Percentiles rank a stretch among this genome's conserved stretches.
These are phyloP conservation scores for Monochamus alternatus DNA, from an alignment of 2,888 invertebrate genomes.

Conservation along the genomic window DNA sequence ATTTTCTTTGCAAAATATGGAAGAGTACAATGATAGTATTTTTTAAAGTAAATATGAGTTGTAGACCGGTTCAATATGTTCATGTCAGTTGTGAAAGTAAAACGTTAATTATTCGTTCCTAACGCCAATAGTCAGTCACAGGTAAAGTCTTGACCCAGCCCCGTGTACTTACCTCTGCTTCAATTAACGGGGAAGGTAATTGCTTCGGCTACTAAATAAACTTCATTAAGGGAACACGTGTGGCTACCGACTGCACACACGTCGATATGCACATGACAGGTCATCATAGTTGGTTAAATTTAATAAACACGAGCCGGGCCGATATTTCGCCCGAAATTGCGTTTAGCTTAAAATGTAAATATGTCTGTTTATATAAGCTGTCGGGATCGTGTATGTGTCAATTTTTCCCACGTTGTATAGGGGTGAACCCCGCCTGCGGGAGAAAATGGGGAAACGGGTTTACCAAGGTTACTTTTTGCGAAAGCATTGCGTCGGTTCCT, in stretches of 20 bases:
- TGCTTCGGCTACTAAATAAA: constrained; percentile 37
- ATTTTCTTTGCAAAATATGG: too few species aligned
- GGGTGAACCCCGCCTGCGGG: constrained; percentile 14
- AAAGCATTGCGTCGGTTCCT: background rate
- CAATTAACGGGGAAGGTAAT: constrained; percentile 28
- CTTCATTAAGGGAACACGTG: constrained; percentile 42
- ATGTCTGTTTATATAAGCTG: constrained; percentile 40
- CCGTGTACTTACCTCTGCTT: constrained; percentile 7
- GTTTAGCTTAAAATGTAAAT: constrained; percentile 40
- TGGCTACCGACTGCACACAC: constrained; percentile 32
- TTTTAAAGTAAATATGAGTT: too few species aligned
- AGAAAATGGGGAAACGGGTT: constrained; percentile 22
- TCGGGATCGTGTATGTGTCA: constrained; percentile 37
- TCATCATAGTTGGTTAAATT: constrained; percentile 43
- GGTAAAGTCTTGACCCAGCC: background rate
- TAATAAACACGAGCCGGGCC: constrained; percentile 32
- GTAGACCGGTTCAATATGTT: too few species aligned
- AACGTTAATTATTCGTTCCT: too few species aligned
- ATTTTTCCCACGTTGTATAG: constrained; percentile 39
- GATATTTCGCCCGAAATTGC: constrained; percentile 28
- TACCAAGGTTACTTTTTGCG: background rate
- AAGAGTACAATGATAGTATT: too few species aligned
- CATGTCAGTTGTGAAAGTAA: too few species aligned
- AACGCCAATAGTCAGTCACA: background rate
- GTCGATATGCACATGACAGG: constrained; percentile 44